These are phyloP conservation scores for Caiman crocodilus DNA, from an alignment of 2,797 vertebrate genomes.

Conservation along the genomic window DNA sequence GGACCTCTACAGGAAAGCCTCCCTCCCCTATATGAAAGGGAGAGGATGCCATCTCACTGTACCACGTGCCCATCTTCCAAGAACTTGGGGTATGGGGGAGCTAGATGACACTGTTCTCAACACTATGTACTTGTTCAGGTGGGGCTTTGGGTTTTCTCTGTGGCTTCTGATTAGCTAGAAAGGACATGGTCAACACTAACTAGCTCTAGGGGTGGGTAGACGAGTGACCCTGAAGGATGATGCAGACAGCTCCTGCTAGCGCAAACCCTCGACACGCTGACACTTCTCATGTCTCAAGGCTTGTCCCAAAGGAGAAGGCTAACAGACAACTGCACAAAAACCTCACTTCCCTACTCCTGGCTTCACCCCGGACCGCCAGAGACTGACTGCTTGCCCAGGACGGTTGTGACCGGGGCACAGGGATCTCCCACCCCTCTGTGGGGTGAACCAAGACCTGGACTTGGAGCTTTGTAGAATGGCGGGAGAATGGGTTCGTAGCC, in stretches of 20 bases:
- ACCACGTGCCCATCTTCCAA: neutral
- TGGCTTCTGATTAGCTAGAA: neutral
- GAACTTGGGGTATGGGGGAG: neutral
- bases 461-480: accelerated
- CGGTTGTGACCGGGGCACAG: neutral
- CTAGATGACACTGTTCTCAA: accelerated
- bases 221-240: neutral
- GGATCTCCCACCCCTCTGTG: too few relatives aligned
- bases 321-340: neutral
- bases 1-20: accelerated
- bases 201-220: neutral
- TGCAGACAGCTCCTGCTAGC: neutral
- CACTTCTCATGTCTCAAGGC: neutral
- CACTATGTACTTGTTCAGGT: neutral
- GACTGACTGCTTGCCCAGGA: neutral
- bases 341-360: accelerated
- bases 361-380: accelerated
- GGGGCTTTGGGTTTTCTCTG: neutral
- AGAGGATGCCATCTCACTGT: accelerated
- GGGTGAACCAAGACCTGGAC: accelerated
- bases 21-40: accelerated
- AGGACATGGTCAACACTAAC: neutral
- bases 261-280: neutral
- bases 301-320: accelerated
- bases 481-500: neutral